Conservation (phyloP, 2,797 vertebrate species). For the Myripristis murdjan region DNA sequence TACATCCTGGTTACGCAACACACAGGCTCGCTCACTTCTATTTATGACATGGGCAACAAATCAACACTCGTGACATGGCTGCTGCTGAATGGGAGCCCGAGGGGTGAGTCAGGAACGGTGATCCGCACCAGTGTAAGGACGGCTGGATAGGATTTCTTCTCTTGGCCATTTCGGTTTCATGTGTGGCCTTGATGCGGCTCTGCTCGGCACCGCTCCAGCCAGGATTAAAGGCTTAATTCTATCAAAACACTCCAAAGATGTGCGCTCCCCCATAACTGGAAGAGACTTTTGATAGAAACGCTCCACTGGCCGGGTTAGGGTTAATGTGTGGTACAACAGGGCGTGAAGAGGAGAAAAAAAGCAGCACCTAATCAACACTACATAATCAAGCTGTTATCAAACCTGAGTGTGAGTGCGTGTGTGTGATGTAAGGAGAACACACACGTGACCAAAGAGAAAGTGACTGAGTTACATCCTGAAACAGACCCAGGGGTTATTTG, state of each 20-base stretch:
- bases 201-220: not conserved
- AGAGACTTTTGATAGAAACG: not conserved
- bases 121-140: no score
- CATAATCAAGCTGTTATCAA: not conserved
- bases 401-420: no score
- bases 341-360: not conserved
- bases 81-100: conserved; percentile 15
- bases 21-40: conserved; percentile 39
- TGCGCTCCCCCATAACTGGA: not conserved
- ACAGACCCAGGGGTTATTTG: not conserved
- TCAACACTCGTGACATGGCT: conserved; percentile 21
- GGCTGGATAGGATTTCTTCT: no score
- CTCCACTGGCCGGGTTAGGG: not conserved
- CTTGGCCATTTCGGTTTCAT: no score
- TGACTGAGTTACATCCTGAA: conserved; percentile 19
- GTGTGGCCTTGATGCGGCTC: not conserved
- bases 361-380: not conserved
- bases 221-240: not conserved
- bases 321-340: not conserved
- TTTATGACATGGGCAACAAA: conserved; percentile 50
- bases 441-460: conserved; percentile 32
- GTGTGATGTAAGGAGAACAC: conserved; percentile 6
- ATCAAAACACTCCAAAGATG: not conserved
- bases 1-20: conserved; percentile 52
- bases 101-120: not conserved